Percentiles rank a stretch among this genome's conserved stretches.
phyloP scores from a whole-genome alignment of 2,888 invertebrate species.

The Sipha maydis region DNA sequence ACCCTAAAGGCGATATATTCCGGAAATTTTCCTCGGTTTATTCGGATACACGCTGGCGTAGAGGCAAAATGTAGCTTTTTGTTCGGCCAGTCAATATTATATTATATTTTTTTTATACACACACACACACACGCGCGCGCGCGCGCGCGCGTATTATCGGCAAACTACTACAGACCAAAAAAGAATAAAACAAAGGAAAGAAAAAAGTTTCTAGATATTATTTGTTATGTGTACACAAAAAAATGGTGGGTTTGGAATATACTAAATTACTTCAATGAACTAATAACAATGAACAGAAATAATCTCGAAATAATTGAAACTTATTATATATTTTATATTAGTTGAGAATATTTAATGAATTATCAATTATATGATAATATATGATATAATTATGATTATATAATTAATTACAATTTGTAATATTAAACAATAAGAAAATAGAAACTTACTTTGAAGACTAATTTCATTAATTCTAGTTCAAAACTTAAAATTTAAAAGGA shows the following conservation, averaged over 20 bases:
- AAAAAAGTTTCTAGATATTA: neutral
- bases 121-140: neutral
- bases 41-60: neutral
- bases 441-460: no score
- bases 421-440: no score
- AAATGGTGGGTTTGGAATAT: neutral
- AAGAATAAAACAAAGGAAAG: neutral
- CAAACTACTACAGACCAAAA: neutral
- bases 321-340: no score
- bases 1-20: conserved; percentile 57
- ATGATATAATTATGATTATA: no score
- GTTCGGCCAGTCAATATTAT: conserved; percentile 16
- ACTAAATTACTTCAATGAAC: neutral
- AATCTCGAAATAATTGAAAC: no score
- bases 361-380: no score
- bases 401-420: no score
- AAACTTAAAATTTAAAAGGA: no score
- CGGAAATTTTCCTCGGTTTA: conserved; percentile 38
- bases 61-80: conserved; percentile 15
- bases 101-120: neutral
- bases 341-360: no score
- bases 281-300: no score
- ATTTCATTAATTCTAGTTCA: no score
- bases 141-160: neutral
- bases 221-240: neutral